These are phyloP conservation scores for Onychomys leucogaster DNA, from an alignment of 2,797 vertebrate genomes.

Conservation along the genomic window DNA sequence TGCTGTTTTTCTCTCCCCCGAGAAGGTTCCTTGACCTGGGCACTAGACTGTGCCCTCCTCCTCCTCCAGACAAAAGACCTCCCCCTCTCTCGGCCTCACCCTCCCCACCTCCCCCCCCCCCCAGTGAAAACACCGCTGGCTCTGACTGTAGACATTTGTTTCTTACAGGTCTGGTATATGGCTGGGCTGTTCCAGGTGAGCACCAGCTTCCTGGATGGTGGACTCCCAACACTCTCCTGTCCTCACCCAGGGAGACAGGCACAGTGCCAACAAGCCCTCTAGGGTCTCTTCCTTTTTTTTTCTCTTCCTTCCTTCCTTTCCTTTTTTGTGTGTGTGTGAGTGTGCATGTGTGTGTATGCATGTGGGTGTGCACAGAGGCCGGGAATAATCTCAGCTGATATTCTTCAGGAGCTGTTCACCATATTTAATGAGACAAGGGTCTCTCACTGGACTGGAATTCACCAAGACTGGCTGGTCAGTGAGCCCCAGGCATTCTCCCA, in stretches of 20 bases:
- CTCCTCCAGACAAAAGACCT: background rate
- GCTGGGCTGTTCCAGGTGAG: background rate
- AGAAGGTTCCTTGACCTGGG: background rate
- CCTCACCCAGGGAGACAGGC: background rate
- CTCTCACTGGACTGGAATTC: background rate
- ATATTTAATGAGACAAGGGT: background rate
- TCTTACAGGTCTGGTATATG: background rate
- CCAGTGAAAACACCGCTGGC: background rate
- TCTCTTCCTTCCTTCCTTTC: no score
- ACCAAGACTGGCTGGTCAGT: background rate
- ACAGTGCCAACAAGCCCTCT: background rate
- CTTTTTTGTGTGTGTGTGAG: background rate
- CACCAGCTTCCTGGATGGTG: background rate
- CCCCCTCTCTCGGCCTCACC: background rate
- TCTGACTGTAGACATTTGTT: background rate
- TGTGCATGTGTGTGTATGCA: background rate
- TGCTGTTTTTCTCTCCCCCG: background rate
- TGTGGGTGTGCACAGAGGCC: no score
- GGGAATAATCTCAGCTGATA: background rate
- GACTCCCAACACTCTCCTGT: background rate
- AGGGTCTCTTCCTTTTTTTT: background rate
- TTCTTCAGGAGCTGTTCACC: background rate
- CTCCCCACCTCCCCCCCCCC: no score
- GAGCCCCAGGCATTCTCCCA: no score
- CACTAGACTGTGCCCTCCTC: no score